Percentiles rank a stretch among this genome's conserved stretches.
Conservation (phyloP, 2,888 invertebrate species). For the Cybosia mesomella region DNA sequence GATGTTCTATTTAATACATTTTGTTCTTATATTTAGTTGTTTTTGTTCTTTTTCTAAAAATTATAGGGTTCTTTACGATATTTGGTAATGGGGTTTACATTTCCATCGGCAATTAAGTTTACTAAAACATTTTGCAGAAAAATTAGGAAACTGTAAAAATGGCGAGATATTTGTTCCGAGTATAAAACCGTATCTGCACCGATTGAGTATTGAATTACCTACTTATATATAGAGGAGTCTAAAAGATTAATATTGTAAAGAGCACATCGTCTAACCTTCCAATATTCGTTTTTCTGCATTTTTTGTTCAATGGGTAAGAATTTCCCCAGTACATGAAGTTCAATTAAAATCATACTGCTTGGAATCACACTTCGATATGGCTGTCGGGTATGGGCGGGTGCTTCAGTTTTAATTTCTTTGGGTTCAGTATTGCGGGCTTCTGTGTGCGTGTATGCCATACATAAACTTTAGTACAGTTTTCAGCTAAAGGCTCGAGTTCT, state of each 20-base stretch:
- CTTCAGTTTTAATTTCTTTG: slow-evolving; percentile 89
- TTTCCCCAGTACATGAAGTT: slow-evolving; percentile 31
- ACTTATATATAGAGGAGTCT: slow-evolving; percentile 34
- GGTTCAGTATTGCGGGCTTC: slow-evolving; percentile 90
- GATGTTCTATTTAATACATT: slow-evolving; percentile 3
- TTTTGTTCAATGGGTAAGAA: slow-evolving; percentile 30
- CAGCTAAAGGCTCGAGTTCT: slow-evolving; percentile 96
- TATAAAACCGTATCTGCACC: slow-evolving; percentile 19
- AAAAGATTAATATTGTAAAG: slow-evolving; percentile 33
- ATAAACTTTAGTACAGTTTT: slow-evolving; percentile 96
- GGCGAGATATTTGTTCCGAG: slow-evolving; percentile 20
- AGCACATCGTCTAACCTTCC: slow-evolving; percentile 26
- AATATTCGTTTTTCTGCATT: slow-evolving; percentile 29
- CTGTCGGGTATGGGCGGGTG: slow-evolving; percentile 72
- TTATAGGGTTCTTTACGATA: not conserved
- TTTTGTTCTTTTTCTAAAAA: not conserved
- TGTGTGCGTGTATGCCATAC: slow-evolving; percentile 99
- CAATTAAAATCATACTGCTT: slow-evolving; percentile 31
- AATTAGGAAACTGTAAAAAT: not conserved
- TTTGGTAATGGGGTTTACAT: not conserved
- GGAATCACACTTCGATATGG: slow-evolving; percentile 78
- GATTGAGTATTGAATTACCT: slow-evolving; percentile 44
- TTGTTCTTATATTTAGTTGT: not conserved
- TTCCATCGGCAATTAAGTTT: not conserved
- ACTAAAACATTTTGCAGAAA: not conserved